phyloP scores from a whole-genome alignment of 2,113 vertebrate genomes.

The Amphiprion percula region DNA sequence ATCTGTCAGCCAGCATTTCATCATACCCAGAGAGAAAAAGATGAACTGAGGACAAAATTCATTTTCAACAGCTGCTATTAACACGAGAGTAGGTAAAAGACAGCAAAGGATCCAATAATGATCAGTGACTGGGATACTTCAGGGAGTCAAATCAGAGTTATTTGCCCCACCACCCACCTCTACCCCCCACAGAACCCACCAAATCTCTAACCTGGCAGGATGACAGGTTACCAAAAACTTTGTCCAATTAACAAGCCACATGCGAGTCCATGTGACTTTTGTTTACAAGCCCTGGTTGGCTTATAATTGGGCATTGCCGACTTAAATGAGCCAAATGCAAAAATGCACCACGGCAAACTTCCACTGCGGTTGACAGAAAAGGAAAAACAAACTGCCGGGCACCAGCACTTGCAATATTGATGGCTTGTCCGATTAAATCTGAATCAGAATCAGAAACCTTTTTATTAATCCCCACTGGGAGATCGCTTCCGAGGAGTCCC shows the following conservation, averaged over 20 bases:
- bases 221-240: conserved; percentile 62
- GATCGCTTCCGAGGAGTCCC: too few species aligned
- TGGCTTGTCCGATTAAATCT: conserved; percentile 43
- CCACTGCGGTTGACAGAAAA: conserved; percentile 24
- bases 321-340: conserved; percentile 57
- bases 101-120: conserved; percentile 31
- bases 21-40: neutral
- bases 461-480: too few species aligned
- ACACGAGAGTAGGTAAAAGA: neutral
- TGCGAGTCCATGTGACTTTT: conserved; percentile 60
- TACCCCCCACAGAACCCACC: conserved; percentile 21
- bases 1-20: neutral
- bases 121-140: conserved; percentile 18
- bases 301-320: conserved; percentile 61
- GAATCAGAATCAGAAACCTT: too few species aligned
- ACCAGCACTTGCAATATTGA: conserved; percentile 37
- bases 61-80: neutral
- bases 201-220: conserved; percentile 59
- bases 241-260: conserved; percentile 65
- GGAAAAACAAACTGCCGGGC: conserved; percentile 42
- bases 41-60: neutral
- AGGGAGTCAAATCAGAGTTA: conserved; percentile 29
- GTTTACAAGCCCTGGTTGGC: conserved; percentile 47
- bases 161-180: conserved; percentile 42
- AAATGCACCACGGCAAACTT: conserved; percentile 46